Evolutionary conservation across 2,113 vertebrate genomes (phyloP), one percentile per base, ranked within the genome.

Genomic region (Mormyrus lacerda): DNA sequence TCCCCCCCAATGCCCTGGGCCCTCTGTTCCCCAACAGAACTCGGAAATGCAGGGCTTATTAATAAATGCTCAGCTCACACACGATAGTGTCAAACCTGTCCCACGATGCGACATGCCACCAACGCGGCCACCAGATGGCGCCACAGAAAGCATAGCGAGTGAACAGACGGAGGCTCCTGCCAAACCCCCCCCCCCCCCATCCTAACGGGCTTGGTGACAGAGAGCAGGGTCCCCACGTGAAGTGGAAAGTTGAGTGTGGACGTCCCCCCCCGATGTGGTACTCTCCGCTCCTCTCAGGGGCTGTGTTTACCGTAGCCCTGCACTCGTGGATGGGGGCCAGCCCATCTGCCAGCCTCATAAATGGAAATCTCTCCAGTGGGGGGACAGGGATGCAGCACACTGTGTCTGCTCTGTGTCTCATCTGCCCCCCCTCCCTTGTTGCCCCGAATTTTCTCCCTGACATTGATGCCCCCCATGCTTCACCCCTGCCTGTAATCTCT

Each of bases 321-420:
- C 44, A 3, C 5, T 76, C n/a, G 11, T 90, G 88, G 89, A 82
- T 31, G 55, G 24, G 24, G 53, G 82, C 85, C 69, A 90, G 58
- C 44, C 76, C 53, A 39, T 13, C 89, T 90, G 84, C 86, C 84
- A 90, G 88, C 91, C 88, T 89, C 90, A 91, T 90, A 91, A 90
- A 91, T 91, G 90, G 90, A 91, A 88, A 91, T 91, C 47, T 91
- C 44, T 85, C 35, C 27, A 84, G 87, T 13, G 58, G 24, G 27
- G 76, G 85, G 45, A 82, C 31, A 87, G 61, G 47, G 82, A 61
- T 90, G 88, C 19, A 10, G 39, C n/a, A 27, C 61, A 27, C n/a
- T 65, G 7, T 27, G 9, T 50, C 19, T 55, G 31, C 51, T 42
- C 58, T 85, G 8, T 84, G 31, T 31, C 35, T 45, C 73, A n/a